These are phyloP conservation scores for Nymphalis urticae DNA, from an alignment of 2,888 invertebrate genomes.

Conservation along the genomic window DNA sequence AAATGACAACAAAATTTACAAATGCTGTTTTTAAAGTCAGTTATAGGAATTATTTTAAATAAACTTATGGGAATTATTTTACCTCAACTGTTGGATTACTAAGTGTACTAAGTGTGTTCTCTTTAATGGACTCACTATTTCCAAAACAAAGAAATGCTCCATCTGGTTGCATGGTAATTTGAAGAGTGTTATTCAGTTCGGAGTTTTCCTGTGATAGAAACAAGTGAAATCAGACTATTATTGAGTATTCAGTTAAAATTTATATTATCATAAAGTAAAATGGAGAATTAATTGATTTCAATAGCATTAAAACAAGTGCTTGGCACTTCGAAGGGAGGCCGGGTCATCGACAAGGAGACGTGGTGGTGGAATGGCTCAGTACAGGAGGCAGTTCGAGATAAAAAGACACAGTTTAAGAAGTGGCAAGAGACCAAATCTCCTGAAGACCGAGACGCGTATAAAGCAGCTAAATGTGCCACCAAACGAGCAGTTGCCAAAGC, in stretches of 20 bases:
- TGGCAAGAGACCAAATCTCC: too few relatives aligned
- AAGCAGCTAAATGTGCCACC: too few relatives aligned
- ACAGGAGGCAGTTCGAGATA: too few relatives aligned
- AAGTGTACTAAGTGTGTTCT: constrained; percentile 44
- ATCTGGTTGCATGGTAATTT: constrained; percentile 73
- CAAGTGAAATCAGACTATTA: neutral
- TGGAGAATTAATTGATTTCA: neutral
- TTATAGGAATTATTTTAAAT: constrained; percentile 44
- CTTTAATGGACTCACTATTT: constrained; percentile 52
- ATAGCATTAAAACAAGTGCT: neutral
- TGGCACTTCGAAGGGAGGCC: too few relatives aligned
- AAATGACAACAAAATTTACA: constrained; percentile 32
- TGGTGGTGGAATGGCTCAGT: too few relatives aligned
- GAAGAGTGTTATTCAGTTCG: constrained; percentile 55
- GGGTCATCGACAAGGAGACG: too few relatives aligned
- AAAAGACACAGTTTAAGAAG: too few relatives aligned
- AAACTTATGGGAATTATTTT: constrained; percentile 39
- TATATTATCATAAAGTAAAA: neutral
- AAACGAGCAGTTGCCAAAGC: too few relatives aligned
- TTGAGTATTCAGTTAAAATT: neutral
- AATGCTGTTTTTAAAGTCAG: neutral
- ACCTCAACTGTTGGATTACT: constrained; percentile 61
- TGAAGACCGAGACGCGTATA: too few relatives aligned
- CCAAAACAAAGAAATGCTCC: constrained; percentile 75
- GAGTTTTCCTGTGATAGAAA: constrained; percentile 49